phyloP scores from a whole-genome alignment of 37 sponge, comb jelly and placozoan species.

The Amphimedon queenslandica region DNA sequence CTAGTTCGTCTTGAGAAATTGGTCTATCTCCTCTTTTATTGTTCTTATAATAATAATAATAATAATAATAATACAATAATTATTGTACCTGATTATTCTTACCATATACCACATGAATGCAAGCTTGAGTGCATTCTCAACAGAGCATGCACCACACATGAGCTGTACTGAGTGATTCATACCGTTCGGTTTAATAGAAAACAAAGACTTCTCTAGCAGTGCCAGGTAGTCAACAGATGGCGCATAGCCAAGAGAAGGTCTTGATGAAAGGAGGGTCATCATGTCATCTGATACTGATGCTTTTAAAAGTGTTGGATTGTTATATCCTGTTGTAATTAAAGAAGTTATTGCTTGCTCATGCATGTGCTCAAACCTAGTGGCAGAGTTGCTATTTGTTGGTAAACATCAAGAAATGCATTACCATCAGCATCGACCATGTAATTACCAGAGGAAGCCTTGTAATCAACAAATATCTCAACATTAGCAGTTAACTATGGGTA shows the following conservation, averaged over 20 bases:
- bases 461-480: slow-evolving; percentile 63
- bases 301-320: slow-evolving; percentile 36
- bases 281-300: neutral
- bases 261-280: slow-evolving; percentile 17
- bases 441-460: slow-evolving; percentile 47
- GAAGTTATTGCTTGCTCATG: too few relatives aligned
- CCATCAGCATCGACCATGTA: slow-evolving; percentile 83
- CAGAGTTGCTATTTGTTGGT: slow-evolving; percentile 56
- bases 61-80: neutral
- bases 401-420: slow-evolving; percentile 73
- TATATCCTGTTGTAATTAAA: too few relatives aligned
- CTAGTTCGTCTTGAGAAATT: neutral
- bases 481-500: slow-evolving; percentile 24
- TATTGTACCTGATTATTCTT: neutral
- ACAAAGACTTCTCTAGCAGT: slow-evolving; percentile 14
- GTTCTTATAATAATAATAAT: neutral
- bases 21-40: neutral
- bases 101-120: slow-evolving; percentile 78
- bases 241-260: slow-evolving; percentile 54
- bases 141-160: slow-evolving; percentile 87
- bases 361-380: slow-evolving; percentile 75
- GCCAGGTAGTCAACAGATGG: slow-evolving; percentile 50
- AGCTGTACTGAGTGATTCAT: slow-evolving; percentile 44
- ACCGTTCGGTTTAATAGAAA: slow-evolving; percentile 44
- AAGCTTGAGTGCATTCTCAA: slow-evolving; percentile 79